A percentile compares a stretch with the other conserved stretches of the same genome.
Evolutionary conservation across 2,888 invertebrate species (phyloP).

Genomic region (Nasonovia ribisnigri): DNA sequence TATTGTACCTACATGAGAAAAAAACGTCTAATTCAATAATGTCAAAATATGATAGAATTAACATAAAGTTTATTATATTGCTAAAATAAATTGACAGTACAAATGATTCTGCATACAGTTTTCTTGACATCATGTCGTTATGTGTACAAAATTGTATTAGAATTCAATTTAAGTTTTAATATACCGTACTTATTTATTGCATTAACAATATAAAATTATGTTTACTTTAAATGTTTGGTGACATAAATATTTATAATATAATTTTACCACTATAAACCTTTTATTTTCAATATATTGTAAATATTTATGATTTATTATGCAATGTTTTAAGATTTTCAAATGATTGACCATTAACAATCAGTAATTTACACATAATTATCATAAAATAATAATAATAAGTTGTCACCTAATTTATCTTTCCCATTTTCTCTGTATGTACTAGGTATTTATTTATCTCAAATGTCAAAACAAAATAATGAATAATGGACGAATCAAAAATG

Average conservation of each 20-base stretch:
- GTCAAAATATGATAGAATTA: background rate
- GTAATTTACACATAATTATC: background rate
- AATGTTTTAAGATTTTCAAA: background rate
- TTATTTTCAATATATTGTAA: background rate
- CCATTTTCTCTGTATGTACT: background rate
- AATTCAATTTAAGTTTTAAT: conserved; percentile 37
- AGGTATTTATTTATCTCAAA: background rate
- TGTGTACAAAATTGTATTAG: conserved; percentile 17
- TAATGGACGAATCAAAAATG: background rate
- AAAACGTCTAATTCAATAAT: background rate
- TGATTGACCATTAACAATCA: background rate
- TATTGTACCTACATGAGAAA: background rate
- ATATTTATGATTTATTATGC: background rate
- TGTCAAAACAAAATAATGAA: background rate
- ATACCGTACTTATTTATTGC: background rate
- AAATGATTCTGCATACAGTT: background rate
- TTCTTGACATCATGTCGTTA: background rate
- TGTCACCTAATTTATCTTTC: background rate
- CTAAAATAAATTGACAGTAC: background rate
- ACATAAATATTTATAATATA: conserved; percentile 38
- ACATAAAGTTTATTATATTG: background rate
- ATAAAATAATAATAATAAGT: background rate
- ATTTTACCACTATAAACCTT: background rate
- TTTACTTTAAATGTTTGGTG: conserved; percentile 4
- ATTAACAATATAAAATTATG: background rate